phyloP scores from a whole-genome alignment of 2,888 invertebrate genomes.

The Scaptomyza polygonia region DNA sequence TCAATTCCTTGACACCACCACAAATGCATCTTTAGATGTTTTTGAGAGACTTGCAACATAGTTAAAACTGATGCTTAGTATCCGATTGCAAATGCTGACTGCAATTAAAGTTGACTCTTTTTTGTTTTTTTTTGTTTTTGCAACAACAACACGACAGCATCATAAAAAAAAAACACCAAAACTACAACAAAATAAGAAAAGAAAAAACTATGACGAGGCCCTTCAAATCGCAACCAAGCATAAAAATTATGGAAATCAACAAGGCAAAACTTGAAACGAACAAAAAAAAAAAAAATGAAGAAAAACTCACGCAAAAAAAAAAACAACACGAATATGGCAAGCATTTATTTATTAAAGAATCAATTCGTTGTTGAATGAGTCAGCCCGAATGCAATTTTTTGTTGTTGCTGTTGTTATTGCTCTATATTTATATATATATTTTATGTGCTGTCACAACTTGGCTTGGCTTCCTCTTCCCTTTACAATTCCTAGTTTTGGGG shows the following conservation, averaged over 20 bases:
- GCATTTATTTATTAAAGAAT: constrained; percentile 45
- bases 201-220: constrained; percentile 67
- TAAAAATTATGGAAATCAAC: constrained; percentile 60
- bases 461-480: constrained; percentile 37
- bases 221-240: constrained; percentile 67
- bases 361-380: constrained; percentile 57
- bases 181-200: constrained; percentile 8
- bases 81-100: constrained; percentile 55
- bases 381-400: constrained; percentile 44
- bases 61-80: constrained; percentile 47
- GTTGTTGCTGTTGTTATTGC: constrained; percentile 24
- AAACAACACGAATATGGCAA: constrained; percentile 35
- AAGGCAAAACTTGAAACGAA: constrained; percentile 32
- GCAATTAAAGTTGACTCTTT: constrained; percentile 74
- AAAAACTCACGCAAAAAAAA: constrained; percentile 13
- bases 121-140: constrained; percentile 9
- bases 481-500: constrained; percentile 34
- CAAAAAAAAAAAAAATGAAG: constrained; percentile 14
- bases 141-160: constrained; percentile 16
- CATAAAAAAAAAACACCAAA: too few species aligned
- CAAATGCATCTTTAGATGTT: constrained; percentile 16
- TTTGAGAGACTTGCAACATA: constrained; percentile 58
- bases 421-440: constrained; percentile 44
- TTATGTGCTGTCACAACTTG: constrained; percentile 69
- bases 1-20: constrained; percentile 47